Evolutionary conservation across 2,797 vertebrate genomes (phyloP).

Genomic region (Acipenser ruthenus): DNA sequence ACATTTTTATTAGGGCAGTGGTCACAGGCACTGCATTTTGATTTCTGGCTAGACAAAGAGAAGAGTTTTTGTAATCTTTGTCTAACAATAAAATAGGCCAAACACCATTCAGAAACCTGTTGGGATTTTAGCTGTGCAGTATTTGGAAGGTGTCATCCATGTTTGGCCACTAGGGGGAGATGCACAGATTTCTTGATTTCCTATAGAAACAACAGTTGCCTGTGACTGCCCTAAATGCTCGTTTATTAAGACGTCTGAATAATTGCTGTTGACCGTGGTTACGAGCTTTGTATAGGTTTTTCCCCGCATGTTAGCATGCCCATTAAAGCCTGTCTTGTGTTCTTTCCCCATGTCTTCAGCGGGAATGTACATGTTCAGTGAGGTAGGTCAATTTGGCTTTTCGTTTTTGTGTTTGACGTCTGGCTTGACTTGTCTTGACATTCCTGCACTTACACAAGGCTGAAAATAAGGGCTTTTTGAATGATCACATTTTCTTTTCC

Average conservation of each 20-base stretch:
- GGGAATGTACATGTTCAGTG: constrained; percentile 36
- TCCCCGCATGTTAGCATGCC: constrained; percentile 17
- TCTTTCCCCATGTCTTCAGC: constrained; percentile 30
- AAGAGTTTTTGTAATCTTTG: too few species aligned
- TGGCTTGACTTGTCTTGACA: background rate
- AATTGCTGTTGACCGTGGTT: background rate
- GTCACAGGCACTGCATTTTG: too few species aligned
- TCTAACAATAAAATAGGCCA: too few species aligned
- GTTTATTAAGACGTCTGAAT: background rate
- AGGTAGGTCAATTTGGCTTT: constrained; percentile 38
- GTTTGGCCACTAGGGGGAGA: background rate
- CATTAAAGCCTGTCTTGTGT: constrained; percentile 33
- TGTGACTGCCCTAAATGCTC: background rate
- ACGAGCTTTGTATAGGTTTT: background rate
- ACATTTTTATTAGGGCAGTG: too few species aligned
- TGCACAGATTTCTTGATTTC: background rate
- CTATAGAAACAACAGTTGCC: background rate
- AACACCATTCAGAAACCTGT: too few species aligned
- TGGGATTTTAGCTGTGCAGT: background rate
- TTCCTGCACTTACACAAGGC: constrained; percentile 15
- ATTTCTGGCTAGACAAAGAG: too few species aligned
- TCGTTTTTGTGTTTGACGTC: background rate
- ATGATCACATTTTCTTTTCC: constrained; percentile 11
- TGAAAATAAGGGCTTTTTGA: constrained; percentile 9
- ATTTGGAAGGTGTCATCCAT: background rate